Evolutionary conservation across 2,888 invertebrate species (phyloP).

Genomic region (Mesorhabditis belari): DNA sequence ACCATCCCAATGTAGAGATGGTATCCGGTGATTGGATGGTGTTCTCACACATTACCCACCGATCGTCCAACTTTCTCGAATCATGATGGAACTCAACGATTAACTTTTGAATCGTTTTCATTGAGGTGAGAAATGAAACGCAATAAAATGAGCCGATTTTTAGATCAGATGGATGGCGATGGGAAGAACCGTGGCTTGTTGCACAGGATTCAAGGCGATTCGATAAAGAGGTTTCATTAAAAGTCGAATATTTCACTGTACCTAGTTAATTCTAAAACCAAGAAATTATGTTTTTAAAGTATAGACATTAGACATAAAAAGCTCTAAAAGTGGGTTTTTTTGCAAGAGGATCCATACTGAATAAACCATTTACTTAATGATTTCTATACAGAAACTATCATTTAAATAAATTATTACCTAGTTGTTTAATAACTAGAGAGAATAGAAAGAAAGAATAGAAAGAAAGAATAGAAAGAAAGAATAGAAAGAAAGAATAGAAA

Average conservation of each 20-base stretch:
- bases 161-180: slow-evolving; percentile 16
- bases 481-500: too few relatives aligned
- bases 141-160: slow-evolving; percentile 2
- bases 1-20: slow-evolving; percentile 12
- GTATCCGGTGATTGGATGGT: slow-evolving; percentile 23
- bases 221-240: slow-evolving; percentile 19
- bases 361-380: background rate
- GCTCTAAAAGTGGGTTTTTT: background rate
- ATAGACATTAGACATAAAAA: background rate
- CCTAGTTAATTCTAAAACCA: too few relatives aligned
- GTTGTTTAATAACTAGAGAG: too few relatives aligned
- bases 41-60: slow-evolving; percentile 11
- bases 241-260: too few relatives aligned
- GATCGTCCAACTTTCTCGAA: slow-evolving; percentile 17
- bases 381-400: too few relatives aligned
- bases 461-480: too few relatives aligned
- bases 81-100: background rate
- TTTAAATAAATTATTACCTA: too few relatives aligned
- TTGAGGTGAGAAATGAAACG: background rate
- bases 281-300: too few relatives aligned
- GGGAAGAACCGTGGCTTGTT: slow-evolving; percentile 26
- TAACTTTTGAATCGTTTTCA: background rate
- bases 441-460: too few relatives aligned
- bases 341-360: background rate
- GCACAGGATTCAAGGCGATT: slow-evolving; percentile 9